phyloP scores from a whole-genome alignment of 1,140 invertebrate species.

The Trialeurodes vaporariorum region DNA sequence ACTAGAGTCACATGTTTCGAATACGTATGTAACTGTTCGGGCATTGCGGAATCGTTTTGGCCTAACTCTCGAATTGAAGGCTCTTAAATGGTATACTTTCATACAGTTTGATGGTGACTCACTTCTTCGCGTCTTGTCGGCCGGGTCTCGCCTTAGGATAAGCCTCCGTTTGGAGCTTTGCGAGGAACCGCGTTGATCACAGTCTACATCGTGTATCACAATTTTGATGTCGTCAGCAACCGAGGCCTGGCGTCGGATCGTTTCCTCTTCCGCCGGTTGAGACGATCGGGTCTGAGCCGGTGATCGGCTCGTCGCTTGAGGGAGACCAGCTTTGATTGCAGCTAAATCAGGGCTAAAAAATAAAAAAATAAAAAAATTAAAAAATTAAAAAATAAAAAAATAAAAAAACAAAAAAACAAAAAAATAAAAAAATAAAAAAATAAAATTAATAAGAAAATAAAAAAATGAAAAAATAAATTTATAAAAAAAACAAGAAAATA shows the following conservation, averaged over 20 bases:
- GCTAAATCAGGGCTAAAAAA: slow-evolving; percentile 15
- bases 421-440: too few relatives aligned
- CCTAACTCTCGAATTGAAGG: slow-evolving; percentile 9
- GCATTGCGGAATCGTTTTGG: too few relatives aligned
- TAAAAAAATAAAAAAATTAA: too few relatives aligned
- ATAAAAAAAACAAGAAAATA: too few relatives aligned
- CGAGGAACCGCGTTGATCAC: slow-evolving; percentile 39
- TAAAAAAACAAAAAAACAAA: too few relatives aligned
- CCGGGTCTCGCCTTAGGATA: slow-evolving; percentile 59
- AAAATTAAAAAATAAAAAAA: too few relatives aligned
- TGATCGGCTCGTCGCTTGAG: neutral
- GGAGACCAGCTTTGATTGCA: slow-evolving; percentile 11
- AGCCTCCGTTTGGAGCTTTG: slow-evolving; percentile 57
- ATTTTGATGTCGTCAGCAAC: slow-evolving; percentile 83
- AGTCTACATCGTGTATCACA: slow-evolving; percentile 83
- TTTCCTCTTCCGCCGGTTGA: slow-evolving; percentile 32
- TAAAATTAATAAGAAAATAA: too few relatives aligned
- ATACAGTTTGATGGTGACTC: slow-evolving; percentile 36
- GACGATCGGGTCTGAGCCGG: slow-evolving; percentile 21
- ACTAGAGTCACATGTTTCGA: too few relatives aligned
- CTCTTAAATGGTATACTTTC: slow-evolving; percentile 6
- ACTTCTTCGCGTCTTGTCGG: slow-evolving; percentile 78
- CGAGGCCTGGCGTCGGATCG: slow-evolving; percentile 58
- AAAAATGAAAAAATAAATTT: too few relatives aligned
- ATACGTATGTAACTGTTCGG: too few relatives aligned